These are phyloP conservation scores for Acanthosepion pharaonis DNA, from an alignment of 2,888 invertebrate genomes.

Conservation along the genomic window DNA sequence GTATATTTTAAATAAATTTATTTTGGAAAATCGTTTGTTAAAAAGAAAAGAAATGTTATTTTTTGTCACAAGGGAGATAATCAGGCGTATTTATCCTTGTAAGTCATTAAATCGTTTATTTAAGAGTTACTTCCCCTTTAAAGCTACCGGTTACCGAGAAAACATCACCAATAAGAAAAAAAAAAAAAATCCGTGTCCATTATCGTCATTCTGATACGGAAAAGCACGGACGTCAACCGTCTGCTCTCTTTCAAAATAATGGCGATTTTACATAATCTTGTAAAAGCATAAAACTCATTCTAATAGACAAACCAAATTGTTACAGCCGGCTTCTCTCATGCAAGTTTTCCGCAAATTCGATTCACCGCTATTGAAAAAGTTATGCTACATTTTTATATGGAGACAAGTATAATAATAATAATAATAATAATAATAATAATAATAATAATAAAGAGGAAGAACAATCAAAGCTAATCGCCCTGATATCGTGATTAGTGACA, in stretches of 20 bases:
- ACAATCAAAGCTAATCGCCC: too few relatives aligned
- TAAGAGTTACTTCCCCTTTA: not conserved
- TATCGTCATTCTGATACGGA: not conserved
- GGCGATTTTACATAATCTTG: not conserved
- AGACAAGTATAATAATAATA: too few relatives aligned
- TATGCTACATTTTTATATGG: too few relatives aligned
- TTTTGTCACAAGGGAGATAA: not conserved
- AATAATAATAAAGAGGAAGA: too few relatives aligned
- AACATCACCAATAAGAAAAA: not conserved
- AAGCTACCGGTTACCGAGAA: not conserved
- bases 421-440: too few relatives aligned
- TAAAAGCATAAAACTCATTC: not conserved
- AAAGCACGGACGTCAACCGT: not conserved
- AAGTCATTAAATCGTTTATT: not conserved
- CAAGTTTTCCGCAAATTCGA: too few relatives aligned
- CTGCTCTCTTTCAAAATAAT: not conserved
- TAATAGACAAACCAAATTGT: not conserved
- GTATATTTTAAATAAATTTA: too few relatives aligned
- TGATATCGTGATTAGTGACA: too few relatives aligned
- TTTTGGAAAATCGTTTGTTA: too few relatives aligned
- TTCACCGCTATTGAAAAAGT: too few relatives aligned
- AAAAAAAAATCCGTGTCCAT: not conserved
- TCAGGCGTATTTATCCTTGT: not conserved
- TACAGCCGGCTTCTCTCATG: too few relatives aligned
- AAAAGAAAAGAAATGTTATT: too few relatives aligned